Evolutionary conservation across 2,888 invertebrate species (phyloP).

Genomic region (Nezara viridula): DNA sequence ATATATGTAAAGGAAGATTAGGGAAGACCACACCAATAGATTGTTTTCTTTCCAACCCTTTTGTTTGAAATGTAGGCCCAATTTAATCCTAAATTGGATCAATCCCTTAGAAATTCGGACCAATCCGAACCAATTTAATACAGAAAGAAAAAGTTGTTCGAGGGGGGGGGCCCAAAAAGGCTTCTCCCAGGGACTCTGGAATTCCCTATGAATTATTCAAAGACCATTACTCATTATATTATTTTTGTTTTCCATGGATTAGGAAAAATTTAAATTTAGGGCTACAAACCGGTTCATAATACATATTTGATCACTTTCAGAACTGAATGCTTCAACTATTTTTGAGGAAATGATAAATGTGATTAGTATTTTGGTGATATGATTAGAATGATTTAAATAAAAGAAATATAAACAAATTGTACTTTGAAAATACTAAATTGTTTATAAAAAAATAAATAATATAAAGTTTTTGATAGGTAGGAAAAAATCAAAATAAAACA

Average conservation of each 20-base stretch:
- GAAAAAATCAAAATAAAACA: too few species aligned
- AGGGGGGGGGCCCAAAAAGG: background rate
- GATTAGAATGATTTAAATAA: too few species aligned
- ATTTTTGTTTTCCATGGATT: background rate
- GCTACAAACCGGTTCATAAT: background rate
- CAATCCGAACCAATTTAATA: conserved; percentile 44
- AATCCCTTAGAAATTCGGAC: conserved; percentile 30
- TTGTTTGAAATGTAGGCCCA: conserved; percentile 16
- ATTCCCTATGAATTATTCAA: conserved; percentile 47
- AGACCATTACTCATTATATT: conserved; percentile 48
- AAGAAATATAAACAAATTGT: too few species aligned
- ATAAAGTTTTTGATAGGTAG: too few species aligned
- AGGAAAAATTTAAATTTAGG: background rate
- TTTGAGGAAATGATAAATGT: too few species aligned
- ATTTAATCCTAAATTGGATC: conserved; percentile 49
- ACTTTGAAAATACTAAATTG: too few species aligned
- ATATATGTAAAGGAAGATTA: background rate
- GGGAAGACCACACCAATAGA: background rate
- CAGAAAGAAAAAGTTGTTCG: conserved; percentile 20
- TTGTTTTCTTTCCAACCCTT: background rate
- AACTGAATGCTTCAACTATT: background rate
- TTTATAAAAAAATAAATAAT: too few species aligned
- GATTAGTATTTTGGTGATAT: too few species aligned
- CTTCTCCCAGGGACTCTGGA: background rate
- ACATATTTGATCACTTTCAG: background rate